These are phyloP conservation scores for Sciurus niger DNA, from an alignment of 2,113 vertebrate species.

Conservation along the genomic window DNA sequence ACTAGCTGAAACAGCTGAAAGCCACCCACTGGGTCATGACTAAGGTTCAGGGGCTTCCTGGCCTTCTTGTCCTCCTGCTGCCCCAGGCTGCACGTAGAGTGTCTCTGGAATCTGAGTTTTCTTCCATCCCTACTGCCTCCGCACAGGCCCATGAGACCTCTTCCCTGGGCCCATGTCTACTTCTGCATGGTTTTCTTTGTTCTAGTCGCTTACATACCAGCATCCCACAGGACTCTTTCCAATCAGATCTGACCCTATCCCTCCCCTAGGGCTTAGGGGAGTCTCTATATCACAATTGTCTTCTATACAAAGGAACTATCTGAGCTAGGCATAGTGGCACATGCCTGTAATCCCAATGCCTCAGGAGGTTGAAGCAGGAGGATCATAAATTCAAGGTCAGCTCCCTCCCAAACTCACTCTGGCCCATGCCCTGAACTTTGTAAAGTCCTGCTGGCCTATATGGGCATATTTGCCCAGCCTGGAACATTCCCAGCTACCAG, in stretches of 20 bases:
- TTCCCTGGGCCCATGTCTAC: neutral
- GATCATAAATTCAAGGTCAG: neutral
- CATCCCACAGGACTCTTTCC: neutral
- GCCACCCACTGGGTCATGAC: rapidly evolving
- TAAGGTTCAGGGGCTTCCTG: neutral
- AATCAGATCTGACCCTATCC: neutral
- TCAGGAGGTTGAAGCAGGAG: neutral
- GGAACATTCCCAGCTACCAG: too few species aligned
- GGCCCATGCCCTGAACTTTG: neutral
- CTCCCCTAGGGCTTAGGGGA: neutral
- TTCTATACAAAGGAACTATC: neutral
- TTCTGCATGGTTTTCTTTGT: neutral
- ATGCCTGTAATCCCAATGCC: neutral
- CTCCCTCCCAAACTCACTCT: neutral
- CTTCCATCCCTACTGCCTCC: neutral
- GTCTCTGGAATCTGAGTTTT: neutral
- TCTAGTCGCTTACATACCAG: too few species aligned
- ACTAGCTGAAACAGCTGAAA: neutral
- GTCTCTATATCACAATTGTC: neutral
- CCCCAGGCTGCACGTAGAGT: too few species aligned
- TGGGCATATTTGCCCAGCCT: rapidly evolving
- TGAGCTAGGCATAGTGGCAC: neutral
- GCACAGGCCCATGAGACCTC: too few species aligned
- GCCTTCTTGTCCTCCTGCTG: rapidly evolving
- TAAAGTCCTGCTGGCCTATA: rapidly evolving